Percentiles rank a stretch among this genome's conserved stretches.
These are phyloP conservation scores for Ameiurus melas DNA, from an alignment of 2,113 vertebrate species.

Conservation along the genomic window DNA sequence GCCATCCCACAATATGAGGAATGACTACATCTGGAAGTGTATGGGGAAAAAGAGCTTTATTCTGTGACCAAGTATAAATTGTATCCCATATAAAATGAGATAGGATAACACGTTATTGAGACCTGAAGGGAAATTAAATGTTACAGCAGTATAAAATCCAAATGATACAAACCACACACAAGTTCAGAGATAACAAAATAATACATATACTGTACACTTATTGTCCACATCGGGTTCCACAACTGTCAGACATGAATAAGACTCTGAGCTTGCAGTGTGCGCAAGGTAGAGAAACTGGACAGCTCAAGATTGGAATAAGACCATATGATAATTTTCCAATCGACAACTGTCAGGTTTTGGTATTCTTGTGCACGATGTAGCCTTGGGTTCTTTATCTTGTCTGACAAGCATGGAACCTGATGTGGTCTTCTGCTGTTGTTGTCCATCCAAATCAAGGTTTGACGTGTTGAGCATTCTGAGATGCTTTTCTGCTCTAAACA, in stretches of 20 bases:
- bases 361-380: neutral
- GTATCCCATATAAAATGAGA: neutral
- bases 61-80: neutral
- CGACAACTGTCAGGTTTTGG: neutral
- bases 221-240: neutral
- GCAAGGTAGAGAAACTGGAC: neutral
- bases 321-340: neutral
- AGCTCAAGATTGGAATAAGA: neutral
- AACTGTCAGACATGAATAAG: neutral
- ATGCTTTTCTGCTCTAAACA: neutral
- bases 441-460: neutral
- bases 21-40: neutral
- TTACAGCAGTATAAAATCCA: neutral
- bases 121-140: neutral
- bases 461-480: neutral
- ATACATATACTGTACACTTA: neutral
- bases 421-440: neutral
- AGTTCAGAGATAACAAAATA: neutral
- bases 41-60: neutral
- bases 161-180: neutral
- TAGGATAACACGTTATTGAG: neutral
- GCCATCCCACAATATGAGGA: neutral
- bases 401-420: neutral
- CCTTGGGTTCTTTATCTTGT: neutral
- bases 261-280: neutral